Conservation (phyloP, 2,888 invertebrate species). For the Koerneria pararmatus region DNA sequence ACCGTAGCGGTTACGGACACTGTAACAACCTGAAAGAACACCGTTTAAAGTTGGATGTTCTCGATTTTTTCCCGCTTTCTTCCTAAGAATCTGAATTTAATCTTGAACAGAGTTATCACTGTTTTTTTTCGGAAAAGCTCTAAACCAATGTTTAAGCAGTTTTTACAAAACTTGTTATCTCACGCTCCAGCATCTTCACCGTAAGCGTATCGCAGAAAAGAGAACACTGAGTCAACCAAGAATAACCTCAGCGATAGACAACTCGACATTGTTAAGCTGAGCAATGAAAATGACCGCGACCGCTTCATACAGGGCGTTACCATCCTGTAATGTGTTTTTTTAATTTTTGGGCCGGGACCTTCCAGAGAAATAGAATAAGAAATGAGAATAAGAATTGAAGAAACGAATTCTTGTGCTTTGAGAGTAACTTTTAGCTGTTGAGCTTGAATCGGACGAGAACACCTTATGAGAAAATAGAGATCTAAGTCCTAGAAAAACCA, state of each 20-base stretch:
- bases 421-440: too few relatives aligned
- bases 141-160: too few relatives aligned
- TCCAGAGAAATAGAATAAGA: conserved; percentile 10
- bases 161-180: too few relatives aligned
- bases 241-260: conserved; percentile 81
- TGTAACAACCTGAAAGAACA: conserved; percentile 39
- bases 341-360: not conserved
- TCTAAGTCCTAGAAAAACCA: too few relatives aligned
- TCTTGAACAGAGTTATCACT: too few relatives aligned
- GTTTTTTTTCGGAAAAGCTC: too few relatives aligned
- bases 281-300: conserved; percentile 96
- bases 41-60: not conserved
- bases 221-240: conserved; percentile 70
- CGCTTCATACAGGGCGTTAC: conserved; percentile 78
- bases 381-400: not conserved
- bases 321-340: conserved; percentile 35
- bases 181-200: too few relatives aligned
- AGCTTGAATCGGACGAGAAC: too few relatives aligned
- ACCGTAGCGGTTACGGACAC: conserved; percentile 70
- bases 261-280: conserved; percentile 77
- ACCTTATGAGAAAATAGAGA: too few relatives aligned
- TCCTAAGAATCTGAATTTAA: too few relatives aligned
- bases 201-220: too few relatives aligned
- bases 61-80: too few relatives aligned
- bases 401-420: not conserved